Evolutionary conservation across 2,797 vertebrate genomes (phyloP).

Genomic region (Eidolon dupreanum): DNA sequence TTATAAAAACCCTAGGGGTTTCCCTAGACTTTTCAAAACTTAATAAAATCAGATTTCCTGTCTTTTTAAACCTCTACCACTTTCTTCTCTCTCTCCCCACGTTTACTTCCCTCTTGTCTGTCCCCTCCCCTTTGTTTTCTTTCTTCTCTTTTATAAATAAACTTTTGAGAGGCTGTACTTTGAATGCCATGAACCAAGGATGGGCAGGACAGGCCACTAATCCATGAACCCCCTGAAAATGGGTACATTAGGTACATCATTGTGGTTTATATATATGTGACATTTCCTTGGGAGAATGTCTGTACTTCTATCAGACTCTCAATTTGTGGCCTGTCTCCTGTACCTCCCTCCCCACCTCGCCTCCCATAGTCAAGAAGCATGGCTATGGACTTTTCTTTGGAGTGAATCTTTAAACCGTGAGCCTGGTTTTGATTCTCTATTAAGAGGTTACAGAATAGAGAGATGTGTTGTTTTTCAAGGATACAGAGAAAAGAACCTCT

Average conservation of each 20-base stretch:
- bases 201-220: not conserved
- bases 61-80: not conserved
- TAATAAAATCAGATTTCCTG: not conserved
- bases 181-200: not conserved
- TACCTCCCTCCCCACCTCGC: fast-evolving
- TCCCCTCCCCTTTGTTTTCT: not conserved
- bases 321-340: not conserved
- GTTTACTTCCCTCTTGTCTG: not conserved
- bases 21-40: not conserved
- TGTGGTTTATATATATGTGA: not conserved
- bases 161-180: not conserved
- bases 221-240: not conserved
- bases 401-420: not conserved
- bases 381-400: not conserved
- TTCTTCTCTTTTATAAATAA: not conserved
- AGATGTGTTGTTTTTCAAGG: not conserved
- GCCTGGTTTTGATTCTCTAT: not conserved
- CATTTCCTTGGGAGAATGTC: not conserved
- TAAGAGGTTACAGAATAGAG: not conserved
- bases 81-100: not conserved
- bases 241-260: no score
- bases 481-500: not conserved
- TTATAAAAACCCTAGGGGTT: not conserved
- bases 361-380: not conserved
- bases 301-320: not conserved